Percentiles rank a stretch among this genome's conserved stretches.
Conservation (phyloP, 1,140 invertebrate genomes). For the Triops longicaudatus region DNA sequence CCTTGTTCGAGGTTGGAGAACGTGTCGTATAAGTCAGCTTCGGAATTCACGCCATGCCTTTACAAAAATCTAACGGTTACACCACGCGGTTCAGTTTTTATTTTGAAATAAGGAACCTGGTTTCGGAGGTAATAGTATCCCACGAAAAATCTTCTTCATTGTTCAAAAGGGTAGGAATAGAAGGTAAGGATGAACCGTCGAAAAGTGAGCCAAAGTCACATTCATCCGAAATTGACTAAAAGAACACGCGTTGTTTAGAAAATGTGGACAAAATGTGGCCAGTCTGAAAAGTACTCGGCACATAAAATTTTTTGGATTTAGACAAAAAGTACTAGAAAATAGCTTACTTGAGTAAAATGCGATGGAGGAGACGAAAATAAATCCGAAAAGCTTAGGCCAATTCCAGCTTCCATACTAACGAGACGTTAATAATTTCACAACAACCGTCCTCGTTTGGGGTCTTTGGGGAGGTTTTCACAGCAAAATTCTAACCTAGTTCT, state of each 20-base stretch:
- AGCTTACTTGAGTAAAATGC: background rate
- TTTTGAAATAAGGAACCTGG: background rate
- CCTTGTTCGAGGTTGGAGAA: background rate
- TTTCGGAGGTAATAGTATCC: conserved; percentile 6
- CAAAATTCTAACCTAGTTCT: background rate
- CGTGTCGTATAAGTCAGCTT: background rate
- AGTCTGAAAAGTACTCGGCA: background rate
- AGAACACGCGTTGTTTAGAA: background rate
- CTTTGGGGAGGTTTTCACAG: background rate
- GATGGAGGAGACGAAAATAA: background rate
- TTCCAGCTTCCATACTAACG: conserved; percentile 2
- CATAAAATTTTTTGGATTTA: background rate
- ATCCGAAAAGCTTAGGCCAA: background rate
- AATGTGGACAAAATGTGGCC: background rate
- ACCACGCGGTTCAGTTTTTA: background rate
- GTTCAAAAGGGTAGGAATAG: background rate
- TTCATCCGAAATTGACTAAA: background rate
- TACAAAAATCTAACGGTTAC: background rate
- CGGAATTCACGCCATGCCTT: background rate
- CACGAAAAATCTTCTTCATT: background rate
- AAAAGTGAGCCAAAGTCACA: conserved; percentile 2
- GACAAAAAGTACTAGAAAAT: background rate
- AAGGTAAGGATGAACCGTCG: background rate
- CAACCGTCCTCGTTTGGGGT: background rate
- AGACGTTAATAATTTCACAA: background rate